These are phyloP conservation scores for Cyanoliseus patagonus DNA, from an alignment of 2,113 vertebrate genomes.

Conservation along the genomic window DNA sequence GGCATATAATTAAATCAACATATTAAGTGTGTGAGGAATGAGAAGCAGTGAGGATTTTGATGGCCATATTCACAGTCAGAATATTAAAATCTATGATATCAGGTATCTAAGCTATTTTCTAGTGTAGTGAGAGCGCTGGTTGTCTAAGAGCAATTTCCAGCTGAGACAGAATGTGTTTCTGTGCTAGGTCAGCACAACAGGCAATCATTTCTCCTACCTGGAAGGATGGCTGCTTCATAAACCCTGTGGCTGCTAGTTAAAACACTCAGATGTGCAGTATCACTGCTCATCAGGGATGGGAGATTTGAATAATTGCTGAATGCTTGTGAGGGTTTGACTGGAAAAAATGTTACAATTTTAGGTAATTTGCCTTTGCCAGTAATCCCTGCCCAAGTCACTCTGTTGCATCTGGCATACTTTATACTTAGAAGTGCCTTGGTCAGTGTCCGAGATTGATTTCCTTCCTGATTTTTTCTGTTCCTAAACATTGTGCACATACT, in stretches of 20 bases:
- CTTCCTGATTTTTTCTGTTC: neutral
- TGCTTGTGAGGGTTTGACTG: neutral
- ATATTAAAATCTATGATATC: neutral
- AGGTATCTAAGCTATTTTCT: neutral
- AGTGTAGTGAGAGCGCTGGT: neutral
- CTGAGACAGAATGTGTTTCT: neutral
- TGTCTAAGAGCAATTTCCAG: constrained; percentile 1
- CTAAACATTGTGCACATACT: neutral
- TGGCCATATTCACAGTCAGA: neutral
- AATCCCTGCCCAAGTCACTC: neutral
- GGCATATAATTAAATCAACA: constrained; percentile 43
- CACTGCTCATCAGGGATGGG: neutral
- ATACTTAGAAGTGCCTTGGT: neutral
- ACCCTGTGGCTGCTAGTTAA: neutral
- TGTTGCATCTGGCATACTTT: neutral
- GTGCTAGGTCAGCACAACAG: neutral
- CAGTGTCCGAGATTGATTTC: neutral
- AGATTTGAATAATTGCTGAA: neutral
- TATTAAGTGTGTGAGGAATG: constrained; percentile 11
- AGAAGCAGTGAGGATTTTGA: neutral
- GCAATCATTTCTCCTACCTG: neutral
- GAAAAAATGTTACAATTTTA: neutral
- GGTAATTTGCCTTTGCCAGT: neutral
- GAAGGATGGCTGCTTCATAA: neutral
- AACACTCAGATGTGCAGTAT: neutral